Percentiles rank a stretch among this genome's conserved stretches.
These are phyloP conservation scores for Belgica antarctica DNA, from an alignment of 2,888 invertebrate species.

Conservation along the genomic window DNA sequence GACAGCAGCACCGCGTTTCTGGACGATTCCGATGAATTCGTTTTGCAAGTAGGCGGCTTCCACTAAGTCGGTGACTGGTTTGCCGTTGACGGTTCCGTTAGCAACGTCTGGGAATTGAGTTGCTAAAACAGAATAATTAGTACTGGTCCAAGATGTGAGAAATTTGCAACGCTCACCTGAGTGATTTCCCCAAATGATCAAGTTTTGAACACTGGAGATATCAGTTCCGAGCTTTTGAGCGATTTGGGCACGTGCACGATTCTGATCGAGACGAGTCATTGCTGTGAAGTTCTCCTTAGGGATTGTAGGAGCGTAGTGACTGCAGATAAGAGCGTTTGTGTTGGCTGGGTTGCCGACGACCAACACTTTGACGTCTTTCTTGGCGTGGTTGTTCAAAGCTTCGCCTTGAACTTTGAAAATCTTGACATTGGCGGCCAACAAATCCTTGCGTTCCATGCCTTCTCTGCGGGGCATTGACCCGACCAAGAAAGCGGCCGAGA, in stretches of 20 bases:
- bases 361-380: constrained; percentile 87
- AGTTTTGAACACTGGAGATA: constrained; percentile 77
- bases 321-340: constrained; percentile 94
- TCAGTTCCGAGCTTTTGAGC: constrained; percentile 68
- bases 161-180: constrained; percentile 56
- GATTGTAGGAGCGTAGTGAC: constrained; percentile 93
- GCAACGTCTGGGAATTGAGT: constrained; percentile 96
- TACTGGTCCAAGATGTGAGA: not conserved
- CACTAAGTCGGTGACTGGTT: constrained; percentile 64
- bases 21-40: constrained; percentile 86
- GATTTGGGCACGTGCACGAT: constrained; percentile 88
- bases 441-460: constrained; percentile 98
- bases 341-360: constrained; percentile 99
- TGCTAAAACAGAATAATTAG: constrained; percentile 55
- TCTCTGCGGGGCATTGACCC: constrained; percentile 97
- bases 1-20: constrained; percentile 95
- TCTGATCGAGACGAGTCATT: constrained; percentile 97
- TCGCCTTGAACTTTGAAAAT: constrained; percentile 80
- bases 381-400: constrained; percentile 76
- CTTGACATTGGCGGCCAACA: constrained; percentile 94
- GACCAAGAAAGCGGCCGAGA: constrained; percentile 93
- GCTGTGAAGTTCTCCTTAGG: constrained; percentile 95
- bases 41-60: constrained; percentile 79
- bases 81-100: constrained; percentile 64
- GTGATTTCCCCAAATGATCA: constrained; percentile 99